phyloP scores from a whole-genome alignment of 2,797 vertebrate species.

The Pitangus sulphuratus region DNA sequence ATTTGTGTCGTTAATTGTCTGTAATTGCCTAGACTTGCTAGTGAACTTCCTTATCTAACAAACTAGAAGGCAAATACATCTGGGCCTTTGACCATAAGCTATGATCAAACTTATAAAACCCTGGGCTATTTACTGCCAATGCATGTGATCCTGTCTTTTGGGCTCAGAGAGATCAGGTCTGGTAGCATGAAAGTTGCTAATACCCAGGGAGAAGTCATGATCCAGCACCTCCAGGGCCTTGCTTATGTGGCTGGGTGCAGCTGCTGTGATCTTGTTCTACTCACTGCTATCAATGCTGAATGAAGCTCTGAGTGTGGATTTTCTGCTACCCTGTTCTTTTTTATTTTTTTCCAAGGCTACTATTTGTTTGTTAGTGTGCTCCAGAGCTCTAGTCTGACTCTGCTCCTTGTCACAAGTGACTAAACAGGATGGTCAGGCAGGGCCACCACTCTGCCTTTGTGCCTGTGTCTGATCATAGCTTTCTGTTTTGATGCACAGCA shows the following conservation, averaged over 20 bases:
- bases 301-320: background rate
- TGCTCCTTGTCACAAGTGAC: background rate
- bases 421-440: background rate
- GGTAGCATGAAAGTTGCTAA: background rate
- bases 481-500: background rate
- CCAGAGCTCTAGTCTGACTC: background rate
- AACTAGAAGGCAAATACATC: background rate
- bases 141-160: background rate
- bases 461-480: background rate
- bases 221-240: rapidly evolving
- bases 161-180: background rate
- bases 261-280: rapidly evolving
- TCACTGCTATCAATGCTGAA: rapidly evolving
- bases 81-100: background rate
- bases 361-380: background rate
- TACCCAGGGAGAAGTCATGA: background rate
- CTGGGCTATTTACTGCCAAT: background rate
- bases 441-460: background rate
- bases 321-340: background rate
- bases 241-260: rapidly evolving
- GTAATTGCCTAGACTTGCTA: background rate
- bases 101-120: background rate
- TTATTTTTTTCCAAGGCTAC: background rate
- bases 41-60: background rate
- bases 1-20: background rate